phyloP scores from a whole-genome alignment of 2,888 invertebrate genomes.

The Amblyteles armatorius region DNA sequence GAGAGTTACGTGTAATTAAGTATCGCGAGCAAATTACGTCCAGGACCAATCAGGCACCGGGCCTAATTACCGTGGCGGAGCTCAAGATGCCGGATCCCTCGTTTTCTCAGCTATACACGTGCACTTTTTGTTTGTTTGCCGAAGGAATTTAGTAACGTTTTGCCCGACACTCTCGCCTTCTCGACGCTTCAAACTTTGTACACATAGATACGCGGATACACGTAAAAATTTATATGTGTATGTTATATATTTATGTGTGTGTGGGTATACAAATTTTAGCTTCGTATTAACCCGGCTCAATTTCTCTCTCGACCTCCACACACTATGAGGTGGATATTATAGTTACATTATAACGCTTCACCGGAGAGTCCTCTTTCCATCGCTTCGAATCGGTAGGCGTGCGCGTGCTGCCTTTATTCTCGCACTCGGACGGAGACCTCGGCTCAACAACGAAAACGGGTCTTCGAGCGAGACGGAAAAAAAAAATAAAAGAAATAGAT shows the following conservation, averaged over 20 bases:
- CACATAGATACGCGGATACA: not conserved
- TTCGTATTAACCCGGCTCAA: constrained; percentile 9
- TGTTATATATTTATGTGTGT: not conserved
- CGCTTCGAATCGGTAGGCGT: constrained; percentile 76
- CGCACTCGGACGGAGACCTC: constrained; percentile 47
- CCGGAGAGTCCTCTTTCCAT: constrained; percentile 41
- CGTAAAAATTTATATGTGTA: not conserved
- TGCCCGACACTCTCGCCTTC: constrained; percentile 62
- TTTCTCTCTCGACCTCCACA: constrained; percentile 30
- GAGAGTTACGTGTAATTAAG: constrained; percentile 78
- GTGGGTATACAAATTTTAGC: not conserved
- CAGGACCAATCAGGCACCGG: constrained; percentile 74
- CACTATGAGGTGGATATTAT: constrained; percentile 25
- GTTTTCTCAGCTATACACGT: constrained; percentile 30
- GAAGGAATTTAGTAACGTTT: constrained; percentile 69
- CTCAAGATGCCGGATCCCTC: constrained; percentile 69
- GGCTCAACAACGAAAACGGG: constrained; percentile 34
- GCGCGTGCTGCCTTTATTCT: constrained; percentile 70
- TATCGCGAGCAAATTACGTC: constrained; percentile 75
- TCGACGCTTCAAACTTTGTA: not conserved
- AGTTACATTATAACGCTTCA: constrained; percentile 39
- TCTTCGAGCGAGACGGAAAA: constrained; percentile 45
- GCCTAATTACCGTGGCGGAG: constrained; percentile 77
- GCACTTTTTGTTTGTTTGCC: constrained; percentile 72
- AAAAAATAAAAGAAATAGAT: constrained; percentile 70